Evolutionary conservation across 1,140 invertebrate species (phyloP).

Genomic region (Holcopasites calliopsidis): DNA sequence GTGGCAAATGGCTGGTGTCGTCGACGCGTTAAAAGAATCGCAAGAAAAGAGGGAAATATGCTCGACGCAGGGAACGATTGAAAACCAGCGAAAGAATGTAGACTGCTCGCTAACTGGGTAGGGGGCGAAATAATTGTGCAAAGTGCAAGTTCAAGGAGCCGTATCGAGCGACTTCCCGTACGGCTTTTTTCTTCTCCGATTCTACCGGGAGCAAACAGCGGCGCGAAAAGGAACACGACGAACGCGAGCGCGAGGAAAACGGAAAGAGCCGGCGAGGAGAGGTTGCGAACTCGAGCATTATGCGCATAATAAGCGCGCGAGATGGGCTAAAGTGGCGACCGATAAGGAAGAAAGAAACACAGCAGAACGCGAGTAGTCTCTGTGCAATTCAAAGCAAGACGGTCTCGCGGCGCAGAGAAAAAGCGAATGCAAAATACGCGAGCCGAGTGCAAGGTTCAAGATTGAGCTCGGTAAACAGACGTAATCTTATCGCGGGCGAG

Average conservation of each 20-base stretch:
- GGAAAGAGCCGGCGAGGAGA: not conserved
- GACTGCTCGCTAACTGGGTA: not conserved
- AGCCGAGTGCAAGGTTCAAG: conserved; percentile 32
- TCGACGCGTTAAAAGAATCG: not conserved
- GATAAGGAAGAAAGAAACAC: not conserved
- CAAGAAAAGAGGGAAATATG: not conserved
- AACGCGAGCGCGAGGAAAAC: not conserved
- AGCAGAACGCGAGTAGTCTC: not conserved
- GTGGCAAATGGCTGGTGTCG: not conserved
- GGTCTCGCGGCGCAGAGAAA: not conserved
- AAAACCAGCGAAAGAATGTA: not conserved
- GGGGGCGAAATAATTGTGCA: not conserved
- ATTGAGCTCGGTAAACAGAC: conserved; percentile 52
- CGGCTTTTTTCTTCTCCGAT: not conserved
- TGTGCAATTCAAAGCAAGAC: not conserved
- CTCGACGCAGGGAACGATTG: not conserved
- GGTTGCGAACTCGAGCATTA: conserved; percentile 20
- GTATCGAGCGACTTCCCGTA: not conserved
- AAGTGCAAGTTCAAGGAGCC: conserved; percentile 10
- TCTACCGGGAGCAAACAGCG: no score
- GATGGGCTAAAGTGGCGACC: not conserved
- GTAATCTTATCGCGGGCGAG: conserved; percentile 60
- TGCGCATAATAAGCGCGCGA: not conserved
- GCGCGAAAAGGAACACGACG: not conserved
- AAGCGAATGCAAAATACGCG: not conserved